Conservation (phyloP, 2,797 vertebrate genomes). For the Rallus crepitans region DNA sequence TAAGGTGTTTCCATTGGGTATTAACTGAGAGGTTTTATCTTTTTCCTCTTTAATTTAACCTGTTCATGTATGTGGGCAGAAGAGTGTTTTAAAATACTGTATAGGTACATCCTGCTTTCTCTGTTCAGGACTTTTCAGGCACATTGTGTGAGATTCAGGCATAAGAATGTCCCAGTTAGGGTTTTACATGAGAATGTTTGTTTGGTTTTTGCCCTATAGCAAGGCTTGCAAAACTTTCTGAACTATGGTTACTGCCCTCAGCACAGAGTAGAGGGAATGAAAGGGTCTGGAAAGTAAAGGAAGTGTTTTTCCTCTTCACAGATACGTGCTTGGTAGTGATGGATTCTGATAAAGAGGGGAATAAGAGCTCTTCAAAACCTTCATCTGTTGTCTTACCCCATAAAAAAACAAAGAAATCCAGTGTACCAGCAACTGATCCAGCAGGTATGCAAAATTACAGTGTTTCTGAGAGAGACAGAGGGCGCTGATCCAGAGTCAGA, state of each 20-base stretch:
- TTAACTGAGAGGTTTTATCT: background rate
- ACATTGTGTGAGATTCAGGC: background rate
- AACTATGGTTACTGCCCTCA: background rate
- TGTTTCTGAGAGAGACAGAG: background rate
- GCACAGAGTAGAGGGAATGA: background rate
- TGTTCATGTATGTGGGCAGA: background rate
- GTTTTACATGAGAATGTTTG: background rate
- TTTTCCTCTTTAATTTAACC: background rate
- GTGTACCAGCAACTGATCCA: conserved; percentile 20
- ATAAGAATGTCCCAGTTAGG: background rate
- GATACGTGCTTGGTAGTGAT: conserved; percentile 50
- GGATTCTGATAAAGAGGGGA: conserved; percentile 69
- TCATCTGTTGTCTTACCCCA: conserved; percentile 8
- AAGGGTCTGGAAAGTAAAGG: background rate
- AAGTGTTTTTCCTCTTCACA: conserved; percentile 47
- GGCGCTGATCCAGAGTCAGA: background rate
- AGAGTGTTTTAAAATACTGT: background rate
- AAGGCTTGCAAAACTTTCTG: background rate
- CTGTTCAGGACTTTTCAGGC: background rate
- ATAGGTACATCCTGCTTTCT: background rate
- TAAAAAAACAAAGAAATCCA: conserved; percentile 65
- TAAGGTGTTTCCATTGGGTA: background rate
- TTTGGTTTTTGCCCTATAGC: background rate
- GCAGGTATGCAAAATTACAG: conserved; percentile 47
- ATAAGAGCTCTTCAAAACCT: conserved; percentile 38